These are phyloP conservation scores for Serinus canaria DNA, from an alignment of 2,113 vertebrate species.

Conservation along the genomic window DNA sequence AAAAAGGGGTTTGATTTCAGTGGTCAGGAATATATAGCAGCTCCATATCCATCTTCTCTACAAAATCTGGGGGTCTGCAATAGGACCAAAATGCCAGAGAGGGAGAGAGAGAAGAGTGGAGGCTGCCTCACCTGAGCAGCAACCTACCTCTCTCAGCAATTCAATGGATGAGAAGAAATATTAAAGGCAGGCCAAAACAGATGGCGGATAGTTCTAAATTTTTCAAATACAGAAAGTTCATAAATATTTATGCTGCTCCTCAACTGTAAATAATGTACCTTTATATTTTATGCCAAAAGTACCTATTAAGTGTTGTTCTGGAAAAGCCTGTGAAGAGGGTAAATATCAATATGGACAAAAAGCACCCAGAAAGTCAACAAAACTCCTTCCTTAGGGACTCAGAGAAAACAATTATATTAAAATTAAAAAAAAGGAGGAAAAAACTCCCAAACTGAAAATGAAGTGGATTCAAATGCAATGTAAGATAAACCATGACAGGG, in stretches of 20 bases:
- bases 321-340: neutral
- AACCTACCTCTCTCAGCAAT: neutral
- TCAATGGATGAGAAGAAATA: neutral
- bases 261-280: neutral
- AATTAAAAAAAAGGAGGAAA: neutral
- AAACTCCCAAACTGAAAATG: accelerated
- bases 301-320: neutral
- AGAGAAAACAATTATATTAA: neutral
- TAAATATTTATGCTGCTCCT: neutral
- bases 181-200: neutral
- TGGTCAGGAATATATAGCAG: neutral
- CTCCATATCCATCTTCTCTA: neutral
- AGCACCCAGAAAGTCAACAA: neutral
- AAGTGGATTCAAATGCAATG: neutral
- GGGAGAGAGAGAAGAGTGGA: neutral
- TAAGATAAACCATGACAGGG: neutral
- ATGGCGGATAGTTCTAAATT: neutral
- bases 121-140: neutral
- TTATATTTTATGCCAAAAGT: neutral
- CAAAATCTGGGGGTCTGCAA: neutral
- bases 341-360: neutral
- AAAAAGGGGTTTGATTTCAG: neutral
- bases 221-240: neutral
- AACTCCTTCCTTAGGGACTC: neutral
- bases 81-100: neutral